Evolutionary conservation across 2,797 vertebrate genomes (phyloP), one percentile per base, ranked within the genome.

Genomic region (Odontamblyopus lacepedii): DNA sequence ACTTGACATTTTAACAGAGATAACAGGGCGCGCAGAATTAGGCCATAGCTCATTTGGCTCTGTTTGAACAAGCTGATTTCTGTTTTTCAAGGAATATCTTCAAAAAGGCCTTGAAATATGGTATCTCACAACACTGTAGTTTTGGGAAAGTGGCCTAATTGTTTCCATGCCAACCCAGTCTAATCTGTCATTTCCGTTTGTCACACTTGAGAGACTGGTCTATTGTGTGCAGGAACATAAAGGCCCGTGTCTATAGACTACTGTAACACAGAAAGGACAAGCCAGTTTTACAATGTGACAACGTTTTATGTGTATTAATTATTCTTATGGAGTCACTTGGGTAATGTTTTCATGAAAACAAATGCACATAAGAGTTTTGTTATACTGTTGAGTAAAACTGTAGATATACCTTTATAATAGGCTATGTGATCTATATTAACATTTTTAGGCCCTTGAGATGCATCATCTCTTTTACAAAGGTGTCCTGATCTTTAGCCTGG

Each of bases 1-100:
- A 69, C 90, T 90, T 92, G 90, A 92, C 92, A 92, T 93, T 93
- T 91, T 68, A 77, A 75, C 73, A 79, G 61, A 85, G 91, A 92
- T 90, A 90, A 85, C 80, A 53, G 63, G 53, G 76, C 68, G 85
- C 72, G 72, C 4, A 44, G 85, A 87, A 84, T 85, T 82, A 74
- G 88, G 90, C 89, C 86, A 83, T 81, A 76, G 73, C 67, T 70
- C 78, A 88, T 78, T 88, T 85, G 56, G 76, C 78, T 77, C 68
- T 74, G 75, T 88, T 83, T 81, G 73, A 83, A 79, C 67, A 29
- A 32, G 51, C 67, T 71, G 0, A 5, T 38, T 67, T 79, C 26
- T 63, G 59, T 78, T 56, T 64, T 71, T 63, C 73, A 75, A 73
- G 55, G 75, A 75, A 73, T 65, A 23, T 69, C 67, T 27, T 69